phyloP scores from a whole-genome alignment of 2,797 vertebrate genomes.

The Thamnophis elegans region DNA sequence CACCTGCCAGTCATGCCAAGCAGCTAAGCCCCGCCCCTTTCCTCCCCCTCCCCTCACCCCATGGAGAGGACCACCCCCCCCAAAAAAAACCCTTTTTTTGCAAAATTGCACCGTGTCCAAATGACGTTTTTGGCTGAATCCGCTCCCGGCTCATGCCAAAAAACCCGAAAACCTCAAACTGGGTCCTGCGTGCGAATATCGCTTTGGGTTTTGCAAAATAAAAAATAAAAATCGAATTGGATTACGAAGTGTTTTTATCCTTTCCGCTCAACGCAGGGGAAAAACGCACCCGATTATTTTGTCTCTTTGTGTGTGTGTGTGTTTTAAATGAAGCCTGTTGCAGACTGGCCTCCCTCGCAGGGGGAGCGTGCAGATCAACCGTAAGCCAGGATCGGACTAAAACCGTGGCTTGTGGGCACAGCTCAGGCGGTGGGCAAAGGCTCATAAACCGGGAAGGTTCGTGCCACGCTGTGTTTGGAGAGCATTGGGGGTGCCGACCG shows the following conservation, averaged over 20 bases:
- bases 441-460: not conserved
- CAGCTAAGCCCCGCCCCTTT: not conserved
- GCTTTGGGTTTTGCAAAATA: not conserved
- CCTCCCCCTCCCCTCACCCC: too few species aligned
- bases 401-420: not conserved
- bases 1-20: not conserved
- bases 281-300: not conserved
- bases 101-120: fast-evolving
- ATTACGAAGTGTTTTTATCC: not conserved
- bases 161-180: too few species aligned
- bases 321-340: not conserved
- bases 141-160: not conserved
- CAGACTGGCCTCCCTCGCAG: not conserved
- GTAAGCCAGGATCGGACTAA: not conserved
- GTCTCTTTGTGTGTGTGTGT: too few species aligned
- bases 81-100: not conserved
- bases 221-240: not conserved
- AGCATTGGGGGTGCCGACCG: too few species aligned
- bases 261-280: not conserved
- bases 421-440: not conserved
- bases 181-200: not conserved
- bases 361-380: not conserved
- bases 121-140: not conserved
- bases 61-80: too few species aligned
- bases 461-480: not conserved